Conservation (phyloP, 2,797 vertebrate genomes). For the Mormyrus hasselquistii region DNA sequence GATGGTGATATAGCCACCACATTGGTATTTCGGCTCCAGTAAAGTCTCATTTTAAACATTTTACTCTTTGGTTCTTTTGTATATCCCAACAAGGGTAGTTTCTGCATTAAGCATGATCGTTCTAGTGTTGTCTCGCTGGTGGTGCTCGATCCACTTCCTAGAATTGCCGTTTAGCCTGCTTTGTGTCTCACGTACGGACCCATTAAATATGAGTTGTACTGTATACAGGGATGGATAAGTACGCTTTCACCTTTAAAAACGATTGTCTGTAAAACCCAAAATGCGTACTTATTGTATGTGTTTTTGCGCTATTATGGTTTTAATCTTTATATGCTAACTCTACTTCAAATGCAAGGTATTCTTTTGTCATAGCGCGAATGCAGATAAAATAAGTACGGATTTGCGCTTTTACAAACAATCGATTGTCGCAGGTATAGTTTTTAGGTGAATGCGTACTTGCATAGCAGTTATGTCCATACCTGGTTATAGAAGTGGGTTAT, state of each 20-base stretch:
- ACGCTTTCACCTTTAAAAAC: background rate
- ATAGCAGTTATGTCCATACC: background rate
- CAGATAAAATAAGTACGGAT: background rate
- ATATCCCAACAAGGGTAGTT: background rate
- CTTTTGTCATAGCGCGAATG: background rate
- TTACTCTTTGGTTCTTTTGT: background rate
- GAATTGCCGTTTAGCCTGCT: background rate
- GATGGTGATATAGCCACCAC: background rate
- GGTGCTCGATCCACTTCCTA: background rate
- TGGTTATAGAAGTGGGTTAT: background rate
- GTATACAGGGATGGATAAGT: background rate
- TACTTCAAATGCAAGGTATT: background rate
- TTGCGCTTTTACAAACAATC: background rate
- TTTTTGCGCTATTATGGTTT: background rate
- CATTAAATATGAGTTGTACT: background rate
- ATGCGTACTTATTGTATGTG: background rate
- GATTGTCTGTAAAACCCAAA: background rate
- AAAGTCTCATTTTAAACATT: background rate
- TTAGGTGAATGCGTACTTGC: background rate
- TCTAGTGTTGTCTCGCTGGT: background rate
- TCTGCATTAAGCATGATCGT: background rate
- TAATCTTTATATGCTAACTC: background rate
- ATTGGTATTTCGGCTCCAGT: background rate
- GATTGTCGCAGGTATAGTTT: background rate
- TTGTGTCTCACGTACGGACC: background rate